Base-by-base conservation (phyloP, 2,113 vertebrate species). In the Odocoileus virginianus region DNA sequence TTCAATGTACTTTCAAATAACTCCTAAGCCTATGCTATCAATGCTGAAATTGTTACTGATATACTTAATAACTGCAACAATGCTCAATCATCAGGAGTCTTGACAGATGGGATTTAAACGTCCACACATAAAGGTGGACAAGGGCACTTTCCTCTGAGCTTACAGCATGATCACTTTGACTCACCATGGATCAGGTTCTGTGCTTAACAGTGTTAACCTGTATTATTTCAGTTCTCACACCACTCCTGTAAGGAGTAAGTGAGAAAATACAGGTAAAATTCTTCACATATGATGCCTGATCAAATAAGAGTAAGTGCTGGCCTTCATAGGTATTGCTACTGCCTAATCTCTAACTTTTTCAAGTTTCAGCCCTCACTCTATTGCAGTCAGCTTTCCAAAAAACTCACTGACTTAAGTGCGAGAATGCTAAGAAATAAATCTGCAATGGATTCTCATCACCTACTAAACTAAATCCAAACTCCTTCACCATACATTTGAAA, bases 61-160 rank as follows among this genome's bases (percentile, higher is more conserved):
- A 81, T 2, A 87, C 61, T 64, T 97, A 86, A 87, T 23, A 95
- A 89, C 40, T 93, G 33, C n/a, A 85, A 82, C 36, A 97, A 82
- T 67, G 7, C 76, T 33, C 36, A 89, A 33, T 78, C 50, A 87
- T 83, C 3, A 82, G 19, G 52, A 89, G 76, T 58, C 27, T 27
- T 89, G 55, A 92, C 55, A 92, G 45, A 78, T 11, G 78, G 60
- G 52, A 82, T 47, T 89, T 91, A 85, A 94, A 89, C 36, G 47
- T 85, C 25, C n/a, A 91, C 6, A 91, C 13, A 58, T 30, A 60
- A 84, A 91, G 27, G 40, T 36, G 3, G 57, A 54, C n/a, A 95
- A 64, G 50, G 92, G 84, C 11, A 89, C 11, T 64, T 45, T 84
- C 43, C 30, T 94, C 47, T 88, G 19, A 64, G 82, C 10, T 71